Base-by-base conservation (phyloP, 2,888 invertebrate species). In the Tetranychus piercei region DNA sequence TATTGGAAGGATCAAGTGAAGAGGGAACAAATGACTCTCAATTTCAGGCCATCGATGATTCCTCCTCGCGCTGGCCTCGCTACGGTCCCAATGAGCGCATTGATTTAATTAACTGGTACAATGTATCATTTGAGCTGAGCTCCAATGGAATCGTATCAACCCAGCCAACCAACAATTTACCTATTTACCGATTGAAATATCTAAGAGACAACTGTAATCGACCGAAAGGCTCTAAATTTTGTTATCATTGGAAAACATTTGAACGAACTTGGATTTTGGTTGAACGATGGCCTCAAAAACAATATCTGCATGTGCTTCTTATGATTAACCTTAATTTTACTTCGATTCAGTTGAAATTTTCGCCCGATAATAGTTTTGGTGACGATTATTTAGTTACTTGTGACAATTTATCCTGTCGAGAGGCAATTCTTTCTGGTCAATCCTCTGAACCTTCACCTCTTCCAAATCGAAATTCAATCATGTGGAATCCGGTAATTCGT, bases 201-300 rank as follows among this genome's bases (percentile, higher is more conserved):
- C 22, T 69, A 23, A 69, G 34, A 69, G 69, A 23, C 23, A 69
- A 69, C 7, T 69, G 69, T 69, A 23, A 69, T 20, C n/a, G 6
- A 23, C 69, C 22, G 34, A 22, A 8, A 20, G 22, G 69, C 9
- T 55, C 55, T 55, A 55, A 55, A 69, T 69, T 69, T 22, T 69
- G 69, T 55, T 69, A 69, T 69, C 69, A 69, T 69, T 69, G 69
- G 69, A 69, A 69, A 69, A 23, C 18, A 1, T 69, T 69, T 69
- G 69, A 69, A 15, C 20, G 34, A 9, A 69, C 69, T 23, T 69
- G 69, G 69, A 20, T 69, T 9, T 6, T 69, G 11, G 34, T 69
- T 69, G 69, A 69, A 23, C 69, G 34, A 20, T 23, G 22, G 34
- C 69, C 20, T 69, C 9, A 22, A 11, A 11, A 20, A 23, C n/a